These are phyloP conservation scores for Brachyalestes nurse DNA, from an alignment of 2,797 vertebrate genomes.

Conservation along the genomic window DNA sequence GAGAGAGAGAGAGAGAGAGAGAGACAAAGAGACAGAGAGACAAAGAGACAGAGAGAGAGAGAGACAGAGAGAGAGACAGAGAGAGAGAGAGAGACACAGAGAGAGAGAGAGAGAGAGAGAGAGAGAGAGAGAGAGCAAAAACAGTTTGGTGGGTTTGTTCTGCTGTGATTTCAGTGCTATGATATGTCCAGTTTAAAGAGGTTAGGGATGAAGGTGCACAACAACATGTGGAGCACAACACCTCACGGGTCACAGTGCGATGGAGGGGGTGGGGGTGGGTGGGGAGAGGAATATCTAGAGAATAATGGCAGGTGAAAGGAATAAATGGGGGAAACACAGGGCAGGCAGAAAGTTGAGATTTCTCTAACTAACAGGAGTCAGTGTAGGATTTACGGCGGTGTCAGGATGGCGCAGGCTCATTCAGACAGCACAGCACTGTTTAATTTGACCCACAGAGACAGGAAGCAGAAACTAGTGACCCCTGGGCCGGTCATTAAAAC, in stretches of 20 bases:
- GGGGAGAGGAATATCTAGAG: background rate
- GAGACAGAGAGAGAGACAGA: too few relatives aligned
- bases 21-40: too few relatives aligned
- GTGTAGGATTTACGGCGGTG: slow-evolving; percentile 67
- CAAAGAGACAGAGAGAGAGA: background rate
- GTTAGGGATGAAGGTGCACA: slow-evolving; percentile 33
- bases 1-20: background rate
- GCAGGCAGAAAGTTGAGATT: slow-evolving; percentile 60
- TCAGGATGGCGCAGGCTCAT: slow-evolving; percentile 64
- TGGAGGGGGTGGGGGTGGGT: too few relatives aligned
- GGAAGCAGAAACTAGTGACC: slow-evolving; percentile 63
- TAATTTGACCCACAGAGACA: slow-evolving; percentile 78
- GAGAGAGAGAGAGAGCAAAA: background rate
- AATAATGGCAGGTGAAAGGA: slow-evolving; percentile 60
- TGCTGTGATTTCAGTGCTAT: slow-evolving; percentile 8
- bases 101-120: too few relatives aligned
- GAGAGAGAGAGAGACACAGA: background rate
- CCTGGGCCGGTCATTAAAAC: slow-evolving; percentile 66
- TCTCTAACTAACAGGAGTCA: slow-evolving; percentile 66
- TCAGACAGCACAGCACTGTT: slow-evolving; percentile 57
- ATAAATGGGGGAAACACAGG: slow-evolving; percentile 29
- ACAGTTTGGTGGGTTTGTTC: background rate
- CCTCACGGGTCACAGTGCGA: background rate
- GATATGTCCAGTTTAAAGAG: slow-evolving; percentile 33
- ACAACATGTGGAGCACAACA: background rate